Evolutionary conservation across 2,888 invertebrate species (phyloP).

Genomic region (Danaus chrysippus): DNA sequence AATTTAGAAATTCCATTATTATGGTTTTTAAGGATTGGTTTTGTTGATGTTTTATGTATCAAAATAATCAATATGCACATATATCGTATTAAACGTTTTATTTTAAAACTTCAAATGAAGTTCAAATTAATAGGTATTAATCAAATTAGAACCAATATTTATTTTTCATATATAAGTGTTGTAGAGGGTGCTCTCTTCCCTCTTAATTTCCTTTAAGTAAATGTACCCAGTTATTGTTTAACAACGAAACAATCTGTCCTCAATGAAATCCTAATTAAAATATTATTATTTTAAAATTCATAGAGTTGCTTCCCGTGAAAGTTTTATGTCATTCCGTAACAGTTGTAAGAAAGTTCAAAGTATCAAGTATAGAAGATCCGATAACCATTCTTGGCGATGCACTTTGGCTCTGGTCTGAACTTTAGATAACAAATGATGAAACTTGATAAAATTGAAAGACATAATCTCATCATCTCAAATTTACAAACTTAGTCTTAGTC

Average conservation of each 20-base stretch:
- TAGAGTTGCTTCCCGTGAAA: constrained; percentile 8
- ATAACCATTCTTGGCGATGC: constrained; percentile 39
- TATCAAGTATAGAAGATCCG: constrained; percentile 43
- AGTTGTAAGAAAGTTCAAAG: constrained; percentile 39
- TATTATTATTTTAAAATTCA: not conserved
- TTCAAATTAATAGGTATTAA: too few relatives aligned
- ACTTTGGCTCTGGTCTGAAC: constrained; percentile 36
- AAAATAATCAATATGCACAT: too few relatives aligned
- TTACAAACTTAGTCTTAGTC: not conserved
- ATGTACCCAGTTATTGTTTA: too few relatives aligned
- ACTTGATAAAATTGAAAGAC: not conserved
- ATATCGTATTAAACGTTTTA: too few relatives aligned
- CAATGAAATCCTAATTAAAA: not conserved
- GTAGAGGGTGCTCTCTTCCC: too few relatives aligned
- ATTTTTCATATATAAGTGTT: too few relatives aligned
- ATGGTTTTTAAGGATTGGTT: too few relatives aligned
- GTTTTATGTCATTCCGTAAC: constrained; percentile 32
- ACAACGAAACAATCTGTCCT: not conserved
- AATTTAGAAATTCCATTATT: too few relatives aligned
- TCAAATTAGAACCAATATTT: too few relatives aligned
- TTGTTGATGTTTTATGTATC: too few relatives aligned
- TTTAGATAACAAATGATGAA: constrained; percentile 41
- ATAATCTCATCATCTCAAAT: not conserved
- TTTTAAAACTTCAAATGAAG: too few relatives aligned
- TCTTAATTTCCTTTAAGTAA: too few relatives aligned